Base-by-base conservation (phyloP, 2,888 invertebrate species). In the Uloborus plumipes region DNA sequence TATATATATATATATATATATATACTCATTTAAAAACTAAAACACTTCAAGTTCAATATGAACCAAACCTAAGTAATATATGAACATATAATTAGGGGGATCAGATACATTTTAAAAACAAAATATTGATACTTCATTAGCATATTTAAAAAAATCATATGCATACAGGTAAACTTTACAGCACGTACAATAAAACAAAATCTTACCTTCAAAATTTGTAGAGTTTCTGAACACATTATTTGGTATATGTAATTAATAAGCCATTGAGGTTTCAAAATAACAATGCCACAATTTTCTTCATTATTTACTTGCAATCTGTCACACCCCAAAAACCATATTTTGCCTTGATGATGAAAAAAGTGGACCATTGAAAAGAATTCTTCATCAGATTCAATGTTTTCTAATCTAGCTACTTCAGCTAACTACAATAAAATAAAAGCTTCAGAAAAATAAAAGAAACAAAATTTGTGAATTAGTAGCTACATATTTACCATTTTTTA, bases 311-410 rank as follows among this genome's bases (percentile, higher is more conserved):
- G 86, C 31, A 87, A 84, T 58, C 86, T 86, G 84, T 88, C 88
- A 31, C 87, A 85, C 2, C 86, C 88, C 78, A 88, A 87, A 85
- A 88, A 88, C 72, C 89, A 87, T 18, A 89, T 85, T 49, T 88
- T 87, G 1, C 89, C 89, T 9, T 89, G 87, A 85, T 89, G 89
- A 82, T 90, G 89, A 85, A 88, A 89, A 84, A 89, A 89, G 83
- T 88, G 87, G 22, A 89, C 86, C 87, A 89, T 87, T 6, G 89
- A 88, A 64, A 86, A 85, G 31, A 90, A 86, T 77, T 89, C 89
- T 47, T 87, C 87, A 7, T 86, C 86, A 20, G 86, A 86, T n/a
- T 82, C 85, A 31, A 89, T 87, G 26, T 88, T 88, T 18, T 87
- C 87, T 81, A 88, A 87, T 26, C 86, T 85, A 2, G 88, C 88